phyloP scores from a whole-genome alignment of 2,113 vertebrate species.

The Psophia crepitans region DNA sequence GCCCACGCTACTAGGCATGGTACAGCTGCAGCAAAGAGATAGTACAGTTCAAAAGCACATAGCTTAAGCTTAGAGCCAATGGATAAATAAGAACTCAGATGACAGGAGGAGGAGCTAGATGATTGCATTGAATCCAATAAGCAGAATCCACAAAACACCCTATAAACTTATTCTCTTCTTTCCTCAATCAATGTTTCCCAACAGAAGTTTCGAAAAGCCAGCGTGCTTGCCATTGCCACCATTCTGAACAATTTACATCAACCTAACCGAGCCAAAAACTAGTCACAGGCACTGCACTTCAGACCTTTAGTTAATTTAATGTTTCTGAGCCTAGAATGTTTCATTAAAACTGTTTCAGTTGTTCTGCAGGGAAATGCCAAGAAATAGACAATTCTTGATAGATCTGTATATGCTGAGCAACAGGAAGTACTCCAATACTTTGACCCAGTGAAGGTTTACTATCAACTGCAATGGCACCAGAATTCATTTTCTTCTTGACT shows the following conservation, averaged over 20 bases:
- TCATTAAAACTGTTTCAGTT: background rate
- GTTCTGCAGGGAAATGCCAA: background rate
- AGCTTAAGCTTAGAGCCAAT: background rate
- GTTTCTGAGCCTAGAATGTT: background rate
- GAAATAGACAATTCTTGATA: background rate
- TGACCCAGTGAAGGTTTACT: background rate
- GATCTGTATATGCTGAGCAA: background rate
- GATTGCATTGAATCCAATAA: background rate
- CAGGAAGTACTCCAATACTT: background rate
- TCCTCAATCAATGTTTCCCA: background rate
- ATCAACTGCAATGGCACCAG: rapidly evolving
- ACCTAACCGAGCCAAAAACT: background rate
- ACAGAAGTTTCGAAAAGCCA: background rate
- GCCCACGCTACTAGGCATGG: background rate
- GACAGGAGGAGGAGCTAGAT: background rate
- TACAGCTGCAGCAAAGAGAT: background rate
- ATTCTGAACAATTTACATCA: background rate
- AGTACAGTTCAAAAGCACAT: background rate
- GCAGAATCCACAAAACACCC: background rate
- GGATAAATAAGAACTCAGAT: background rate
- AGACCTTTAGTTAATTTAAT: background rate
- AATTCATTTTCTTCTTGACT: background rate
- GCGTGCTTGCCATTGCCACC: background rate
- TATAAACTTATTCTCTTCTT: background rate
- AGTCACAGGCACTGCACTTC: background rate